Evolutionary conservation across 2,113 vertebrate species (phyloP).

Genomic region (Hipposideros armiger): DNA sequence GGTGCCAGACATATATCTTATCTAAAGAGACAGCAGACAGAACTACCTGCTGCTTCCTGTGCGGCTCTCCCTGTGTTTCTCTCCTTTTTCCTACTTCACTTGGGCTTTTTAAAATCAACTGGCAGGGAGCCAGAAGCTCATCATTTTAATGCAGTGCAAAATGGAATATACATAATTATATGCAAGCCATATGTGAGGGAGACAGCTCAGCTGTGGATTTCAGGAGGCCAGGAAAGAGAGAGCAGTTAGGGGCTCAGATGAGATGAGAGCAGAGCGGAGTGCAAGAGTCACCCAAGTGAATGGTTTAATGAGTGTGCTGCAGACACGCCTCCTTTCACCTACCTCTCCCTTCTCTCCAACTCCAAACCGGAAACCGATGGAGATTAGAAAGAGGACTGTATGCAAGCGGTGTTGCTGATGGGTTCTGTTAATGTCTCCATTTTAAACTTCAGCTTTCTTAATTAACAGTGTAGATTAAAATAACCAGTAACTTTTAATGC

Average conservation of each 20-base stretch:
- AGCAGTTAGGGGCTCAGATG: conserved; percentile 88
- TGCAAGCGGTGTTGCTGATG: conserved; percentile 86
- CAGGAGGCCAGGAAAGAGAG: conserved; percentile 86
- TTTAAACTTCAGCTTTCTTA: conserved; percentile 88
- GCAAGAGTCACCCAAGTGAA: conserved; percentile 90
- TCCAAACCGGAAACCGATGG: conserved; percentile 80
- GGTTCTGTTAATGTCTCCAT: conserved; percentile 88
- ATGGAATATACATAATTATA: conserved; percentile 96
- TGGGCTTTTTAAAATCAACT: conserved; percentile 94
- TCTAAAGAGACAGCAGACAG: conserved; percentile 81
- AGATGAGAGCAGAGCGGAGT: conserved; percentile 87
- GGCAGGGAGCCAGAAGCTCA: conserved; percentile 95
- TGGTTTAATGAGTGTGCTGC: conserved; percentile 89
- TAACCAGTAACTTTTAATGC: conserved; percentile 86
- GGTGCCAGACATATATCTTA: conserved; percentile 81
- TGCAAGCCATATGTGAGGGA: conserved; percentile 93
- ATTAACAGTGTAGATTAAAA: conserved; percentile 88
- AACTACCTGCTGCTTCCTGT: conserved; percentile 84
- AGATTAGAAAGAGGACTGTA: conserved; percentile 83
- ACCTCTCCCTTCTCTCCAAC: conserved; percentile 85
- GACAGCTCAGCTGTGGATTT: conserved; percentile 92
- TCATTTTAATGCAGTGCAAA: conserved; percentile 94
- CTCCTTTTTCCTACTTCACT: conserved; percentile 89
- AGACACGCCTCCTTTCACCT: conserved; percentile 89
- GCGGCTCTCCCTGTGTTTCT: conserved; percentile 63